These are phyloP conservation scores for Microhierax caerulescens DNA, from an alignment of 2,797 vertebrate species.

Conservation along the genomic window DNA sequence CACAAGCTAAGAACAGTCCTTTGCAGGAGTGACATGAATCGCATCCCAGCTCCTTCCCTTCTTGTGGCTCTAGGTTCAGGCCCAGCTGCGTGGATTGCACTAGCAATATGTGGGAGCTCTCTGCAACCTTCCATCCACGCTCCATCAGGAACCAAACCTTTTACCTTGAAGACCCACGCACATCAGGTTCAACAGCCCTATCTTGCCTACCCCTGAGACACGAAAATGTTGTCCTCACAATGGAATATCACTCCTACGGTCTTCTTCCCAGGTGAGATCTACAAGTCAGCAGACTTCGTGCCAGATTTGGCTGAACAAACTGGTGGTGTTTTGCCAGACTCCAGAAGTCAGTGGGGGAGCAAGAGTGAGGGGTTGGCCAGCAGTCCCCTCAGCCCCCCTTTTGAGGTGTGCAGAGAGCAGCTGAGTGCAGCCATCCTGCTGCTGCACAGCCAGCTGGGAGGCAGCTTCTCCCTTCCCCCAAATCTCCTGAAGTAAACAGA, in stretches of 20 bases:
- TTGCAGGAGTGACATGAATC: background rate
- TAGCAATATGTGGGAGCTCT: background rate
- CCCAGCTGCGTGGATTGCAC: background rate
- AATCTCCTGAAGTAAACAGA: background rate
- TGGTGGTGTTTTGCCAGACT: background rate
- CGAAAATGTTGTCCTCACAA: background rate
- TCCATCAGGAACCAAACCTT: background rate
- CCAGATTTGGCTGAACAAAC: background rate
- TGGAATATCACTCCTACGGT: background rate
- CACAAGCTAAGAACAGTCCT: background rate
- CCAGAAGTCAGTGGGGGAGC: background rate
- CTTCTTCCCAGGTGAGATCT: background rate
- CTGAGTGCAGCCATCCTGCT: background rate
- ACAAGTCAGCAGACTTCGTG: rapidly evolving
- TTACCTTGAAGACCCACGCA: background rate
- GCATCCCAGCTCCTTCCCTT: background rate
- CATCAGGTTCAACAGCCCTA: background rate
- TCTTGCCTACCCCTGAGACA: background rate
- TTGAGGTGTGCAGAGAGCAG: background rate
- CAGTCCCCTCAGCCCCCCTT: background rate
- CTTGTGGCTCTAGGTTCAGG: background rate
- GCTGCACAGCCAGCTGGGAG: background rate
- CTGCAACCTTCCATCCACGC: background rate
- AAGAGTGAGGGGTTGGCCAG: background rate
- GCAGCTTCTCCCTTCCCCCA: background rate